These are phyloP conservation scores for Sakesphorus luctuosus DNA, from an alignment of 2,113 vertebrate genomes.

Conservation along the genomic window DNA sequence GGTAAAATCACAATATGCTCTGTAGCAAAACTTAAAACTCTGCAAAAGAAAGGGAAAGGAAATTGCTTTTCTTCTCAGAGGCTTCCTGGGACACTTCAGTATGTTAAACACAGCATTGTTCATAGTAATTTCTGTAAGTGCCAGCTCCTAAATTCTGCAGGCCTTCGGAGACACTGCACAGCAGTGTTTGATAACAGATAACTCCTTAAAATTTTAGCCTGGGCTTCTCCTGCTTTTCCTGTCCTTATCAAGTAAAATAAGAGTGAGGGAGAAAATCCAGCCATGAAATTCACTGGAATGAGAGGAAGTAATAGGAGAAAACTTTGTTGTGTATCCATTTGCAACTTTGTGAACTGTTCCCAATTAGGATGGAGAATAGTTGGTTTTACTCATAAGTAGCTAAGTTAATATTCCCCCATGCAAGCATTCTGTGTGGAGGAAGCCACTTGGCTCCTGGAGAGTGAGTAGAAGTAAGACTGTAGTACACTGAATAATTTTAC, in stretches of 20 bases:
- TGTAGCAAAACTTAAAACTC: background rate
- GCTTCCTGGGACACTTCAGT: background rate
- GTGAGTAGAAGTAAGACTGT: background rate
- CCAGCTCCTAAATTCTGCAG: background rate
- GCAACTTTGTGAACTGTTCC: background rate
- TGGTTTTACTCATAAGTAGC: background rate
- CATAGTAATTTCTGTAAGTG: background rate
- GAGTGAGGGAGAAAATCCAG: background rate
- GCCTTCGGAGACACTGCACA: background rate
- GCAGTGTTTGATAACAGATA: background rate
- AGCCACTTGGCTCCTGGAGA: background rate
- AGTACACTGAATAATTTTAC: background rate
- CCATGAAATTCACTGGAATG: background rate
- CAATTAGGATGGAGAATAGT: background rate
- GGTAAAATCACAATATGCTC: background rate
- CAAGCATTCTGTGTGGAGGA: background rate
- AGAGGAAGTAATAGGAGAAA: background rate
- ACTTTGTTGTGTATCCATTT: background rate
- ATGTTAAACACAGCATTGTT: conserved; percentile 14
- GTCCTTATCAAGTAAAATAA: background rate
- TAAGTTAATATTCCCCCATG: background rate
- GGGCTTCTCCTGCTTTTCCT: background rate
- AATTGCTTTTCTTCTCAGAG: background rate
- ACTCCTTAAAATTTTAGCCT: background rate
- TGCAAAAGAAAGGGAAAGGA: background rate